Base-by-base conservation (phyloP, 2,113 vertebrate species). In the Zapus hudsonius region DNA sequence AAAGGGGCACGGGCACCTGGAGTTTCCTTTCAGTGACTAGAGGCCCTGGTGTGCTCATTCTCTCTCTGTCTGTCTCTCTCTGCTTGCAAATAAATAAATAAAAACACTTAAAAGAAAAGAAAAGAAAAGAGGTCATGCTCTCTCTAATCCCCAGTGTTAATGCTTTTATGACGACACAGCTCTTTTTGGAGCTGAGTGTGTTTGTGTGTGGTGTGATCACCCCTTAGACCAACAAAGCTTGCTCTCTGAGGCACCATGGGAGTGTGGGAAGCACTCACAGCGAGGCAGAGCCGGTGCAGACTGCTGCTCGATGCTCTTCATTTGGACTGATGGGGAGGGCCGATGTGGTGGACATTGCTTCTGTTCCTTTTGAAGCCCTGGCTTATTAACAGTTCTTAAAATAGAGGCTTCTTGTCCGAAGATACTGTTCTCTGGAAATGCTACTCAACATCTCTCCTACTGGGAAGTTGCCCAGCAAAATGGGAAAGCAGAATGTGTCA, bases 361-460 rank as follows among this genome's bases (percentile, higher is more conserved):
- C 25, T 16, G 23, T 69, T 74, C 47, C 52, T 93, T 79, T 33
- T 47, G 70, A 84, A 81, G 25, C 7, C 33, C 78, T 72, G 61
- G 38, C 61, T 80, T 93, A 64, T 92, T 52, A 12, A n/a, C 47
- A 64, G 27, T 42, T 29, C 72, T 84, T 61, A 87, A 73, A 90
- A 66, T 70, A 87, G 87, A 88, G 91, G 52, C 42, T 33, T 59
- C 52, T 93, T 72, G 7, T 44, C 61, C 70, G 67, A 64, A 80
- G 81, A 64, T 52, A 52, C 74, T 70, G 38, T 63, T 52, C 27
- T 89, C 87, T 40, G 52, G 66, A 70, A 87, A 61, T 75, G 42
- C 19, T 36, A 12, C 42, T 33, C 83, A 70, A 69, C 27, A 22
- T 27, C 33, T 61, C 40, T 86, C 47, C 72, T 52, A 33, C 20